These are phyloP conservation scores for Metellina segmentata DNA, from an alignment of 2,888 invertebrate genomes.

Conservation along the genomic window DNA sequence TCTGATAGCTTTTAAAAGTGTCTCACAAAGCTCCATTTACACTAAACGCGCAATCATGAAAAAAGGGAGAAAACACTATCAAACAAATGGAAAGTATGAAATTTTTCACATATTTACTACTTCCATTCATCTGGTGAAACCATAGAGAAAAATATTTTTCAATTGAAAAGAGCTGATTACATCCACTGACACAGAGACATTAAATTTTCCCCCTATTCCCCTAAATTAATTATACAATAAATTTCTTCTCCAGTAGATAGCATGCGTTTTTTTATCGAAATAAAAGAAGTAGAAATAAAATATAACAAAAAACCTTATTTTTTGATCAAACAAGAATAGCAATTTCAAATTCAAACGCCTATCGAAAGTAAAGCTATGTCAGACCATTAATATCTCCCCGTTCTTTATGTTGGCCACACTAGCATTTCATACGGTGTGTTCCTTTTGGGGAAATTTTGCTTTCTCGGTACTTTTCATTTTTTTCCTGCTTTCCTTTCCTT, in stretches of 20 bases:
- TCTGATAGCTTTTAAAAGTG: too few relatives aligned
- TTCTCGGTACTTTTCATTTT: slow-evolving; percentile 18
- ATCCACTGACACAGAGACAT: background rate
- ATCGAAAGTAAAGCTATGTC: slow-evolving; percentile 51
- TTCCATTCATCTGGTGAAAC: background rate
- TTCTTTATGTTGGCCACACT: slow-evolving; percentile 15
- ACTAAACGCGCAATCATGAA: too few relatives aligned
- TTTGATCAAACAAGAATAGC: slow-evolving; percentile 46
- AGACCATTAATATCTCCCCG: slow-evolving; percentile 52
- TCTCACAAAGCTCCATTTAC: too few relatives aligned
- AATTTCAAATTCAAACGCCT: slow-evolving; percentile 43
- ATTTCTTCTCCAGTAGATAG: background rate
- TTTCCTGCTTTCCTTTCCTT: background rate
- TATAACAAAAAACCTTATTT: slow-evolving; percentile 16
- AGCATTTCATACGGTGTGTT: background rate
- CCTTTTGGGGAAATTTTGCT: background rate
- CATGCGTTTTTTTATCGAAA: background rate
- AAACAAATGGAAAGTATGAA: too few relatives aligned
- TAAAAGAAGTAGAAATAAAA: slow-evolving; percentile 19
- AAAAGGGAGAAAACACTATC: too few relatives aligned
- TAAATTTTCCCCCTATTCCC: background rate
- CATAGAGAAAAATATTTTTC: background rate
- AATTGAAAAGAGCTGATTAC: background rate
- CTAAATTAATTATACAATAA: background rate
- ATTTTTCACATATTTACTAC: too few relatives aligned